Evolutionary conservation across 2,113 vertebrate species (phyloP), one percentile per base, ranked within the genome.

Genomic region (Coregonus clupeaformis): DNA sequence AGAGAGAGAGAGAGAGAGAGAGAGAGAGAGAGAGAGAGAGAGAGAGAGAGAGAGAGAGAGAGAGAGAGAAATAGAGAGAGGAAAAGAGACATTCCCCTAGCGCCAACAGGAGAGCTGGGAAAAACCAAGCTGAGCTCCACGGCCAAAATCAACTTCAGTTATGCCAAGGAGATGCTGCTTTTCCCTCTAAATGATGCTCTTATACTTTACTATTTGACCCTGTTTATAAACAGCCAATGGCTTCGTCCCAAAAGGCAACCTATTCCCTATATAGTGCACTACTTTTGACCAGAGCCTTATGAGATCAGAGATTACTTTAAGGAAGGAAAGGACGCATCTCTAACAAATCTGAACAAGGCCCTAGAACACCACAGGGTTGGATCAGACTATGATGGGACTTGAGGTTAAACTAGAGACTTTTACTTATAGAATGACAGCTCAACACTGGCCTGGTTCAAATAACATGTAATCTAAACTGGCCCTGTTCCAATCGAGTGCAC

Each of bases 101-200:
- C 85, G 77, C 64, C 76, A 82, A 76, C 67, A 75, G 62, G 74
- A 59, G n/a, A 84, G 82, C 72, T 60, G 29, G 75, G 79, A 68
- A 77, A 87, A 83, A 85, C 83, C 85, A n/a, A 79, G 29, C 60
- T 29, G 62, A 84, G 81, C 59, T 65, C 71, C 0, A 25, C 1
- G 24, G 85, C 90, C 91, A 90, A 89, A 71, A 80, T 79, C 86
- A 91, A 88, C 89, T 87, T 1, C 2, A 4, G n/a, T 67, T n/a
- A 59, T 80, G 85, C 55, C 11, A 30, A 80, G 78, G 78, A 87
- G 78, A 82, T 80, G 83, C 74, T 80, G 85, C 77, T 88, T 72
- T 64, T 76, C 76, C 80, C 9, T 29, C n/a, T 14, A n/a, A n/a
- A 86, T 84, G 72, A 78, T 32, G 27, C 68, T 79, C 78, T 42